Conservation (phyloP, 1,140 invertebrate genomes). For the Drosophila quadrilineata region DNA sequence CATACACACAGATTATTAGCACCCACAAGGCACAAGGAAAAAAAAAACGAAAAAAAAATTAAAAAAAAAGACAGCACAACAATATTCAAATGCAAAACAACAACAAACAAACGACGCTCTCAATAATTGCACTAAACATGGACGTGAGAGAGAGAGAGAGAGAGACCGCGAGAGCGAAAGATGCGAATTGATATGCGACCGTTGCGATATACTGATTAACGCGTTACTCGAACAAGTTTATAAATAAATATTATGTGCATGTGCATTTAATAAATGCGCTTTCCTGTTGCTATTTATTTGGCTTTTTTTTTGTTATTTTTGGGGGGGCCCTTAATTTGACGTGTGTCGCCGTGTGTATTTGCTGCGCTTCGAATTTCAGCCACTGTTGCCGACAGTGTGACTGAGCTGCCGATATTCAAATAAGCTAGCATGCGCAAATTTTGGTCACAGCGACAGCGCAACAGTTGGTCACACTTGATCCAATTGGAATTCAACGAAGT, state of each 20-base stretch:
- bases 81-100: conserved; percentile 5
- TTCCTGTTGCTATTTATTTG: conserved; percentile 42
- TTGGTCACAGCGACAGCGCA: not conserved
- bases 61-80: no score
- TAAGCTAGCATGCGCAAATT: no score
- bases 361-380: conserved; percentile 53
- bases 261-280: conserved; percentile 61
- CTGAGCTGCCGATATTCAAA: not conserved
- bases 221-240: conserved; percentile 55
- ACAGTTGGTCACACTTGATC: conserved; percentile 14
- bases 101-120: conserved; percentile 5
- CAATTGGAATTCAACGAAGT: not conserved
- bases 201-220: conserved; percentile 25
- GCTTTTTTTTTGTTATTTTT: conserved; percentile 22
- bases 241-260: conserved; percentile 63
- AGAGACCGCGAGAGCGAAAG: not conserved
- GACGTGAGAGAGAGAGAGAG: not conserved
- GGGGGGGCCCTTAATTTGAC: no score
- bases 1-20: conserved; percentile 31
- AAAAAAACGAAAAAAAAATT: conserved; percentile 4
- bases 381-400: conserved; percentile 37
- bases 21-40: conserved; percentile 31
- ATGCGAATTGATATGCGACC: not conserved
- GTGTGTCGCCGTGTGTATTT: conserved; percentile 45
- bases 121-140: conserved; percentile 36